Base-by-base conservation (phyloP, 2,797 vertebrate genomes). In the Lateolabrax maculatus region DNA sequence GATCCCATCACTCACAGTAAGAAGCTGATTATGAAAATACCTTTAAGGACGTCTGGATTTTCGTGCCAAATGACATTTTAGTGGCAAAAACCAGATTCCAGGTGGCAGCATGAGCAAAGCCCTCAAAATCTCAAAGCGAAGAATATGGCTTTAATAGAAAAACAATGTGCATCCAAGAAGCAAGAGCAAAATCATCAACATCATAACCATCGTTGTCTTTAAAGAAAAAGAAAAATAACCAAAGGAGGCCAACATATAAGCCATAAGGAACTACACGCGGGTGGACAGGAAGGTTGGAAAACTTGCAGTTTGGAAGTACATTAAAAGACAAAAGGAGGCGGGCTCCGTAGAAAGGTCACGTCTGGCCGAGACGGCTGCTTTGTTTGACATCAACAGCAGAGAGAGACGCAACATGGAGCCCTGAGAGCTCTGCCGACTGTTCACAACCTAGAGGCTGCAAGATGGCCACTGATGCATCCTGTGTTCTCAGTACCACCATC, bases 261-360 rank as follows among this genome's bases (percentile, higher is more conserved):
- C 93, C 77, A 84, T 52, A 96, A 96, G 90, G 94, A 93, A 94
- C 91, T 84, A 96, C 97, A 96, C 94, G 94, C 94, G 93, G 94
- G 96, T 89, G n/a, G 94, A 97, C 95, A 94, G 94, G 94, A 92
- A 93, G 89, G 94, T 90, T 66, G 91, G 93, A 95, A 96, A 97
- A 96, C 95, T 96, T 93, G 96, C 96, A 95, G 93, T 95, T 94
- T 96, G 92, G 95, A 96, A 96, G 95, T 95, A 95, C 95, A 91
- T 89, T 93, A 89, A 96, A 95, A 96, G 96, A 96, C 94, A 80
- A 88, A 74, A 85, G 85, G 85, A 87, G 81, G 91, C 80, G 93
- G 94, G 94, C 93, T 95, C 93, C 75, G 15, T 44, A 27, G 53
- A 34, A 75, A 77, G 85, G 92, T 93, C 91, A 48, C 44, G 48